Base-by-base conservation (phyloP, 1,140 invertebrate genomes). In the Neuroterus valhalla region DNA sequence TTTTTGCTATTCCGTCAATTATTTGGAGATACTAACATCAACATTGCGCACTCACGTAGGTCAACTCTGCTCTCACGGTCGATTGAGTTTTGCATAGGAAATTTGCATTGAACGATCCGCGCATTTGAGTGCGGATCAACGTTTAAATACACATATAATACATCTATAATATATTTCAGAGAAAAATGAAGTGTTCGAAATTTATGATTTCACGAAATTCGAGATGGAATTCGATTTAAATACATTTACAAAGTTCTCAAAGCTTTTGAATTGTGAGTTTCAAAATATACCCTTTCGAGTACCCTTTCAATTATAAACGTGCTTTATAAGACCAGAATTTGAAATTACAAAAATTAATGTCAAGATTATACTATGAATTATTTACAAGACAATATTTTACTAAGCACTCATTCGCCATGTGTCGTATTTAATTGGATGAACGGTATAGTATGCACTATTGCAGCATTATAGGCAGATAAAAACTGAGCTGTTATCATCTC, bases 61-160 rank as follows among this genome's bases (percentile, higher is more conserved):
- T 62, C 26, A 62, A 62, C 55, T 62, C 31, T 23, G n/a, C 31
- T 23, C 48, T 52, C 71, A 71, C 81, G 81, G 82, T 78, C 80
- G 78, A 84, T 80, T 75, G 81, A 76, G 77, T 84, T 81, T 81
- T 78, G 78, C 75, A 70, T 44, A 68, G 74, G 78, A 68, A 83
- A 83, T 83, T 80, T 84, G 80, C 82, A 84, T 83, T 72, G 78
- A 78, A 79, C 76, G 77, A 69, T 72, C 76, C 72, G 73, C 69
- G 74, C 73, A 74, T 78, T 72, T 67, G 75, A 68, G 67, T 70
- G 70, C 45, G 73, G 71, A 79, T 79, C 74, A 81, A 70, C 71
- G 80, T 62, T 62, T 23, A 31, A 11, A 23, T 62, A 23, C 23
- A n/a, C 23, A 12, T 62, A 62, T 62, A 62, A 62, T 62, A 38